A percentile compares a stretch with the other conserved stretches of the same genome.
phyloP scores from a whole-genome alignment of 2,797 vertebrate genomes.

The Pipistrellus pipistrellus region DNA sequence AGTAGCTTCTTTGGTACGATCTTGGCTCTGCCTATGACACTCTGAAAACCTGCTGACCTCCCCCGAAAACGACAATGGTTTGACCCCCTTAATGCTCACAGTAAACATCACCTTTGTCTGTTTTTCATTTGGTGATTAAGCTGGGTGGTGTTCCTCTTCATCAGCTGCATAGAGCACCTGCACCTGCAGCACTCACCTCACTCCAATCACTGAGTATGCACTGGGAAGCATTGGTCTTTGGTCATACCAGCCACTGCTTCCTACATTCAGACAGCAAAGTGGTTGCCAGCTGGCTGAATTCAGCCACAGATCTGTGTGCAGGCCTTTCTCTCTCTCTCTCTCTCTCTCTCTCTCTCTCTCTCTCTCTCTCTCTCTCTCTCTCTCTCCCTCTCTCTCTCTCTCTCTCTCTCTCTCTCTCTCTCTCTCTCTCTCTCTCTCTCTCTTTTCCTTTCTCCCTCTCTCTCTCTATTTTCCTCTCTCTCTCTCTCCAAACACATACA shows the following conservation, averaged over 20 bases:
- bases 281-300: neutral
- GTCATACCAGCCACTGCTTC: neutral
- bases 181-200: neutral
- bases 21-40: neutral
- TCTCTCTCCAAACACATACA: neutral
- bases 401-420: neutral
- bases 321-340: neutral
- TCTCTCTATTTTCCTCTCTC: no score
- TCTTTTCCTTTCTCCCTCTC: neutral
- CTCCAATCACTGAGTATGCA: neutral
- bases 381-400: no score
- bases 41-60: neutral
- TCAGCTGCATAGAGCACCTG: neutral
- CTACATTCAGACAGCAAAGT: neutral
- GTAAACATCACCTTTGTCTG: neutral
- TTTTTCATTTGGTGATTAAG: neutral
- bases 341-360: neutral
- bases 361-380: neutral
- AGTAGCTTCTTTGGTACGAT: neutral
- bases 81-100: neutral
- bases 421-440: neutral
- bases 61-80: accelerated
- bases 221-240: neutral
- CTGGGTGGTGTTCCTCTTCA: neutral
- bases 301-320: neutral